Evolutionary conservation across 2,797 vertebrate genomes (phyloP).

Genomic region (Chiroxiphia lanceolata): DNA sequence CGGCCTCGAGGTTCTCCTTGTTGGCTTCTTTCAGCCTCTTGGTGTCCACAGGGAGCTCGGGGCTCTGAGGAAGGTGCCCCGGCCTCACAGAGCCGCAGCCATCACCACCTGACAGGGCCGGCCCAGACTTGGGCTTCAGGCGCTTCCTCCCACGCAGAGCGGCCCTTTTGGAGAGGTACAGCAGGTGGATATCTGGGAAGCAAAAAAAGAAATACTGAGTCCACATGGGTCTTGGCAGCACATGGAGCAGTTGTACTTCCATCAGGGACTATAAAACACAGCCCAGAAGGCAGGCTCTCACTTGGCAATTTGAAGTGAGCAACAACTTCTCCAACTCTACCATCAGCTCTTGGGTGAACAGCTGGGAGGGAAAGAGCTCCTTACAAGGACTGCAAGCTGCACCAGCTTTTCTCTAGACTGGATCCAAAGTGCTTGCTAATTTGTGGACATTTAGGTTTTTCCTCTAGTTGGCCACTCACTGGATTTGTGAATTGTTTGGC

Average conservation of each 20-base stretch:
- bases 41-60: background rate
- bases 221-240: background rate
- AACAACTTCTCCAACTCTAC: background rate
- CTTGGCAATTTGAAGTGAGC: background rate
- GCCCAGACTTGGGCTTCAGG: background rate
- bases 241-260: background rate
- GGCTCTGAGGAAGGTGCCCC: background rate
- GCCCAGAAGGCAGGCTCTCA: background rate
- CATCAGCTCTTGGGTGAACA: background rate
- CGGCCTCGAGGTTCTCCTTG: background rate
- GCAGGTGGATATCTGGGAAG: background rate
- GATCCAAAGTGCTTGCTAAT: background rate
- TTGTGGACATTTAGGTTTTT: background rate
- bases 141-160: background rate
- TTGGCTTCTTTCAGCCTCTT: background rate
- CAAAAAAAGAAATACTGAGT: background rate
- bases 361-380: background rate
- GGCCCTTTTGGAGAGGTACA: background rate
- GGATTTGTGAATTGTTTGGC: background rate
- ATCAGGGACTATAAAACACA: background rate
- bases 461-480: background rate
- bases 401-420: background rate
- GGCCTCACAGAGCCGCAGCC: background rate
- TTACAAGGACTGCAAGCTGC: background rate
- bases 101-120: background rate